Conservation (phyloP, 2,797 vertebrate species). For the Etheostoma perlongum region DNA sequence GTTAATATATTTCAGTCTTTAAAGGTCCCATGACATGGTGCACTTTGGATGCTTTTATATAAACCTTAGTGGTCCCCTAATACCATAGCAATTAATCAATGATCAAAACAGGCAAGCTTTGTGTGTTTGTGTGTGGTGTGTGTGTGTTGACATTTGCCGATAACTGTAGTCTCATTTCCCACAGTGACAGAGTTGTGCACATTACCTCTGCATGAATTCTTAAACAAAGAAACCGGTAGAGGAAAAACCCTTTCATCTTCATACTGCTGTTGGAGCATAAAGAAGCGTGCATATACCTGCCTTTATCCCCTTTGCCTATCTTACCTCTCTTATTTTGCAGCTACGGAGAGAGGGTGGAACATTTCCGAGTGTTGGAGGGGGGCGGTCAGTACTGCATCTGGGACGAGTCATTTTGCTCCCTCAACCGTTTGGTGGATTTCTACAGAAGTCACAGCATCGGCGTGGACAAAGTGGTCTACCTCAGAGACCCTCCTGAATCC, state of each 20-base stretch:
- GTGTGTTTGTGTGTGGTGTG: not conserved
- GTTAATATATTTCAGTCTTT: not conserved
- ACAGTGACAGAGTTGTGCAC: not conserved
- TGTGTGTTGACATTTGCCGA: constrained; percentile 9
- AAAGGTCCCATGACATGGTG: not conserved
- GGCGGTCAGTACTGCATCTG: constrained; percentile 91
- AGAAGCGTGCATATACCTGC: not conserved
- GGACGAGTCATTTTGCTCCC: constrained; percentile 91
- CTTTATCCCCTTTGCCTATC: not conserved
- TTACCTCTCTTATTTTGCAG: constrained; percentile 46
- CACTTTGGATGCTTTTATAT: too few species aligned
- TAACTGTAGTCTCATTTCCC: not conserved
- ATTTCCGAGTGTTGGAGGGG: constrained; percentile 91
- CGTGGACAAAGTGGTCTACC: constrained; percentile 82
- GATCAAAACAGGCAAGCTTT: not conserved
- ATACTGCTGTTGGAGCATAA: not conserved
- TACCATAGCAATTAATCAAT: not conserved
- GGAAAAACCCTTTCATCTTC: not conserved
- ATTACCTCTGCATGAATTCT: not conserved
- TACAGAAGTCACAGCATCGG: constrained; percentile 88
- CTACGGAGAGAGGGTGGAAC: constrained; percentile 89
- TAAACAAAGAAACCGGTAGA: not conserved
- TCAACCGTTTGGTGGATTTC: constrained; percentile 92
- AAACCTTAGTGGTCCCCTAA: too few species aligned
- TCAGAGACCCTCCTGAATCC: constrained; percentile 68